Conservation (phyloP, 2,797 vertebrate genomes). For the Poeciliopsis infans region DNA sequence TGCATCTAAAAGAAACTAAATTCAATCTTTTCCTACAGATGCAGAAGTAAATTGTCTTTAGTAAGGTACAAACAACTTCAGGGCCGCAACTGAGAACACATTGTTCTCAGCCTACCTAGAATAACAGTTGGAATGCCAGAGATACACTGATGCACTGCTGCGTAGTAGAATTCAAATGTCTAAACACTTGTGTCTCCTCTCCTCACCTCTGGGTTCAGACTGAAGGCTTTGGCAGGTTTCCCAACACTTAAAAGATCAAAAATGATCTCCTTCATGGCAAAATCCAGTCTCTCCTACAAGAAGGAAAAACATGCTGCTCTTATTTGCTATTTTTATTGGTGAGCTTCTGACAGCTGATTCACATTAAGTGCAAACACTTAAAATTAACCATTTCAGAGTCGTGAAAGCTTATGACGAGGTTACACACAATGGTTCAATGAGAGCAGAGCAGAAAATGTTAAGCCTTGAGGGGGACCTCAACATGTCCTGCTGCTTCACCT, state of each 20-base stretch:
- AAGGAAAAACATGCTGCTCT: slow-evolving; percentile 25
- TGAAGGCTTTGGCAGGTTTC: slow-evolving; percentile 86
- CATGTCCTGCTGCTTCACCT: not conserved
- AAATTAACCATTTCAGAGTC: not conserved
- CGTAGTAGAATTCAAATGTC: slow-evolving; percentile 12
- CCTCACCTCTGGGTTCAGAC: slow-evolving; percentile 86
- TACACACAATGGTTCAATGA: not conserved
- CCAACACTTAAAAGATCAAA: slow-evolving; percentile 86
- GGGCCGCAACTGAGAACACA: slow-evolving; percentile 12
- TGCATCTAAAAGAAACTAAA: not conserved
- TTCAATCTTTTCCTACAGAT: slow-evolving; percentile 1
- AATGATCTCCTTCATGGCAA: slow-evolving; percentile 89
- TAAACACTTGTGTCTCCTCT: slow-evolving; percentile 27
- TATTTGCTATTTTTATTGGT: slow-evolving; percentile 1
- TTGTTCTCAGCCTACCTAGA: slow-evolving; percentile 24
- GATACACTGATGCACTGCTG: slow-evolving; percentile 18
- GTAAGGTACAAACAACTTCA: not conserved
- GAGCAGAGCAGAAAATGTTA: not conserved
- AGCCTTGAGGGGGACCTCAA: not conserved
- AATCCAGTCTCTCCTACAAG: slow-evolving; percentile 85
- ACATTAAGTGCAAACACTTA: not conserved
- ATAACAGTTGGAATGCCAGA: slow-evolving; percentile 36
- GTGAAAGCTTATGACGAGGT: not conserved
- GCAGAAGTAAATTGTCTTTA: not conserved
- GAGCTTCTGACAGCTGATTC: not conserved